These are phyloP conservation scores for Callospermophilus lateralis DNA, from an alignment of 2,113 vertebrate species.

Conservation along the genomic window DNA sequence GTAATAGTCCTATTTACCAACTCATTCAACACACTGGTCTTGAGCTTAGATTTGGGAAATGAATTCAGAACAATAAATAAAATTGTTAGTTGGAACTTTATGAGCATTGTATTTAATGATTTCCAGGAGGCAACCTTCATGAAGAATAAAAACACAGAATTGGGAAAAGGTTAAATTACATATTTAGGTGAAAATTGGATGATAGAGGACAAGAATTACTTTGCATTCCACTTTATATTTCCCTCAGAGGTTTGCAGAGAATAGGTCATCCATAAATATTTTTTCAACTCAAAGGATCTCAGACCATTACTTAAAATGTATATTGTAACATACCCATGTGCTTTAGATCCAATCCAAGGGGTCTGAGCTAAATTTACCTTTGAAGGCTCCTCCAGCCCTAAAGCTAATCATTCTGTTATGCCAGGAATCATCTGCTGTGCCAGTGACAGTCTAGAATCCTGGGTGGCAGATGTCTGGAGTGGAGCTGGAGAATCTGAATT, in stretches of 20 bases:
- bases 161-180: not conserved
- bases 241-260: not conserved
- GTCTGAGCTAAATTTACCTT: not conserved
- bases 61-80: slow-evolving; percentile 33
- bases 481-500: not conserved
- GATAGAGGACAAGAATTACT: not conserved
- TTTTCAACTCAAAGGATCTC: not conserved
- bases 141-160: slow-evolving; percentile 38
- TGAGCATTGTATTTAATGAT: slow-evolving; percentile 22
- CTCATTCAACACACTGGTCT: not conserved
- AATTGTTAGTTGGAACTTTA: slow-evolving; percentile 32
- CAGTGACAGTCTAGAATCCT: not conserved
- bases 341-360: not conserved
- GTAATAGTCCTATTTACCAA: not conserved
- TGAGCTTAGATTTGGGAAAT: not conserved
- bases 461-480: not conserved
- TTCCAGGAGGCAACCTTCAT: slow-evolving; percentile 11
- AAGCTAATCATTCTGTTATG: not conserved
- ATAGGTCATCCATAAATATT: not conserved
- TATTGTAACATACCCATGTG: not conserved
- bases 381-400: not conserved
- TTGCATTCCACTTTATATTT: not conserved
- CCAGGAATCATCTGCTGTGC: not conserved
- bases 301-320: not conserved
- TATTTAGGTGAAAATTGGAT: slow-evolving; percentile 48